Evolutionary conservation across 1,140 invertebrate genomes (phyloP), one percentile per base, ranked within the genome.

Genomic region (Dendroctonus ponderosae): DNA sequence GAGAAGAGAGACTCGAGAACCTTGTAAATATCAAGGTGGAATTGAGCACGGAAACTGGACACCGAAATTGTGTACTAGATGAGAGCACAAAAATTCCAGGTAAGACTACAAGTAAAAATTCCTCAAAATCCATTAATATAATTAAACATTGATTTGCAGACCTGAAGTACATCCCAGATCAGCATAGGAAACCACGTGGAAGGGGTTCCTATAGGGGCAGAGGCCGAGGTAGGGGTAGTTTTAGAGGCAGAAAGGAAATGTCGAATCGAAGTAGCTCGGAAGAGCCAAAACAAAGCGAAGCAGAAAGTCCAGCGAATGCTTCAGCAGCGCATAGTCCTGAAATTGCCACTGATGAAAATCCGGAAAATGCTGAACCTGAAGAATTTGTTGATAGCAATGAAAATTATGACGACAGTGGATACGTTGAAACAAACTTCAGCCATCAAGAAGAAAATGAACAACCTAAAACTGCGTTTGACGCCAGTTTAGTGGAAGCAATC

Each of bases 1-100:
- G 12, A 12, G 12, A 43, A 48, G 62, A 68, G 38, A 56, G 44
- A 50, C 60, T 70, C 12, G 61, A 67, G 38, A 71, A 70, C 60
- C 71, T 68, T 38, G 46, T 71, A 11, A 73, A 73, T 60, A 71
- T 73, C 37, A 65, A 68, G 56, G 60, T 73, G n/a, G 56, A 71
- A 48, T 53, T 73, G 12, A 68, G 56, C 37, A 68, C 67, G 44
- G 66, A 66, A n/a, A 71, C 70, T 40, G 71, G 71, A 7, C 56
- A 66, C 49, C 66, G 70, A 42, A 69, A 49, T 15, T 73, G 56
- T 65, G 42, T 39, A 38, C n/a, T 71, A 43, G 65, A 71, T 62
- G 71, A 73, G 65, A 52, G 52, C 11, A 69, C 57, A 56, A 67
- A 62, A 68, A 61, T 67, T 54, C n/a, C 65, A 41, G 65, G 64